Evolutionary conservation across 2,888 invertebrate species (phyloP), one percentile per base, ranked within the genome.

Genomic region (Catocala sponsa): DNA sequence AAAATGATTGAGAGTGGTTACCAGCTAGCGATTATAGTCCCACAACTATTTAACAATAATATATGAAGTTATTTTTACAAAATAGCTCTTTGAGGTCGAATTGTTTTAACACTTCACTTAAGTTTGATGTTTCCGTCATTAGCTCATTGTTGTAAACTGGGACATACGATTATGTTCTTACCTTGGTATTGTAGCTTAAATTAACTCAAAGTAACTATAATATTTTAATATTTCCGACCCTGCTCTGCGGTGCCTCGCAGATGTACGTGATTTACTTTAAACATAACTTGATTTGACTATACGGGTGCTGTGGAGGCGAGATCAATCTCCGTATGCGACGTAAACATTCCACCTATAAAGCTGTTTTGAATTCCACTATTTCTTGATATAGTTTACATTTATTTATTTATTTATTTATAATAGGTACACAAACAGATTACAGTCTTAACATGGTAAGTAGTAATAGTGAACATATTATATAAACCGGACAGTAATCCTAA

Each of bases 141-240:
- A 69, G 59, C 61, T 65, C 54, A 65, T 64, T 66, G 53, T 77
- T 79, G 73, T 68, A 69, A 79, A 77, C 70, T 78, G 44, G 71
- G 59, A 74, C 73, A 74, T 64, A 61, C 64, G 59, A 70, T 74
- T 66, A 73, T 66, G 70, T 76, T 67, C 65, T 79, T 78, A 81
- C 76, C 73, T 78, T 77, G 77, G 67, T 59, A 67, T 51, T 66
- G 72, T 68, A 63, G 58, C 56, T 77, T 70, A 65, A 70, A 70
- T 70, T 72, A 71, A 65, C 63, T 70, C 73, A 13, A 35, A 46
- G 46, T 46, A n/a, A 6, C 6, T 59, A 60, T 72, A 68, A 72
- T 61, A 76, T 55, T 64, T 64, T 82, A 76, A 81, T 77, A 79
- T 79, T 84, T 70, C 77, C 78, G 79, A 74, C 85, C 85, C 87